A percentile compares a stretch with the other conserved stretches of the same genome.
Conservation (phyloP, 2,888 invertebrate genomes). For the Dyspetes luteomarginatus region DNA sequence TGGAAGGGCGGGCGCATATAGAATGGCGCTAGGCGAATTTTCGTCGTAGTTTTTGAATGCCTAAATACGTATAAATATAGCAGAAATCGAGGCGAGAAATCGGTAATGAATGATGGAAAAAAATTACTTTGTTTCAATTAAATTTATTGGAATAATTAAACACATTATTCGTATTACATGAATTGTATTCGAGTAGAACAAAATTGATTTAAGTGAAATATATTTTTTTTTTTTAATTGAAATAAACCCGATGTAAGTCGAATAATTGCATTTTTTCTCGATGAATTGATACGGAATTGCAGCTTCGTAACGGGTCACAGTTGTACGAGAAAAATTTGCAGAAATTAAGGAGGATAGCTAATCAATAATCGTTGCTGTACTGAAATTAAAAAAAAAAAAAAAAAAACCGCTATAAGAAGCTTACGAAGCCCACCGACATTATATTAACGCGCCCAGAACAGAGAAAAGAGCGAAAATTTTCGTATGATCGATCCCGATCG, state of each 20-base stretch:
- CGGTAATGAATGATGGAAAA: background rate
- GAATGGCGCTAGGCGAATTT: constrained; percentile 30
- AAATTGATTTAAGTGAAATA: background rate
- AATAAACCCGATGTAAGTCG: background rate
- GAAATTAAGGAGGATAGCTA: constrained; percentile 59
- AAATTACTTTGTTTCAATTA: background rate
- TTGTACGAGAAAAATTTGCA: constrained; percentile 36
- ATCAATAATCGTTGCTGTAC: constrained; percentile 63
- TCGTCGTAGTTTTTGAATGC: constrained; percentile 52
- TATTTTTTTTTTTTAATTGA: background rate
- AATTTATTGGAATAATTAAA: background rate
- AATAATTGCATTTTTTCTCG: background rate
- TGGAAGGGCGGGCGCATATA: background rate
- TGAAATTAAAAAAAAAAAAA: too few relatives aligned
- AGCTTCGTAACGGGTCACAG: constrained; percentile 33
- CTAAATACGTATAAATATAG: constrained; percentile 50
- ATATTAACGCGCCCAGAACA: constrained; percentile 47
- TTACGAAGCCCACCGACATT: constrained; percentile 60
- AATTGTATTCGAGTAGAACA: background rate
- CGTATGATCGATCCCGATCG: constrained; percentile 38
- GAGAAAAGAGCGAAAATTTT: constrained; percentile 10
- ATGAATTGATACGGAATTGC: constrained; percentile 14
- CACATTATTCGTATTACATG: background rate
- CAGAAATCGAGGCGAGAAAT: constrained; percentile 2
- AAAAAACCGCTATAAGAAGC: constrained; percentile 49